A percentile compares a stretch with the other conserved stretches of the same genome.
Evolutionary conservation across 2,888 invertebrate species (phyloP).

Genomic region (Pegoplata infirma): DNA sequence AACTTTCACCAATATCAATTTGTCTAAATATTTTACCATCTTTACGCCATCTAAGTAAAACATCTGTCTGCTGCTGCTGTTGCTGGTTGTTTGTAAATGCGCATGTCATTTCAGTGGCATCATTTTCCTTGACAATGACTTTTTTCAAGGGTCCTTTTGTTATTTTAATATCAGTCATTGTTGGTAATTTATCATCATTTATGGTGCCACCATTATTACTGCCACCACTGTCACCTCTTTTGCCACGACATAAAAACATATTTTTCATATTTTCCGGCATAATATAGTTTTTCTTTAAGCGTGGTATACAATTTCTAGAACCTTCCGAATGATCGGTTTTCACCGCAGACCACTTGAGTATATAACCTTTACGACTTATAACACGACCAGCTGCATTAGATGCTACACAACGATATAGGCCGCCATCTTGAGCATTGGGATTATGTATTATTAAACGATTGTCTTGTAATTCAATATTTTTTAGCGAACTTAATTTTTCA

Average conservation of each 20-base stretch:
- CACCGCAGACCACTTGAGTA: conserved; percentile 66
- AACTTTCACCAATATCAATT: conserved; percentile 67
- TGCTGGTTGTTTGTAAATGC: conserved; percentile 78
- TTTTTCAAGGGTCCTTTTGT: conserved; percentile 64
- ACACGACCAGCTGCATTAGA: conserved; percentile 83
- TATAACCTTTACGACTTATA: conserved; percentile 75
- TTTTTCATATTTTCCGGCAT: conserved; percentile 69
- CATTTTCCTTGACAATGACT: conserved; percentile 82
- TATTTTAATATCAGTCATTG: conserved; percentile 66
- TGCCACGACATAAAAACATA: conserved; percentile 75
- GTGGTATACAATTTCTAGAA: conserved; percentile 71
- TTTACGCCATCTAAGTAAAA: conserved; percentile 82
- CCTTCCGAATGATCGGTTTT: conserved; percentile 51
- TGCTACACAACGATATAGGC: conserved; percentile 86
- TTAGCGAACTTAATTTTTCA: conserved; percentile 80
- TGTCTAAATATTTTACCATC: conserved; percentile 81
- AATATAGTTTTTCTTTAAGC: conserved; percentile 71
- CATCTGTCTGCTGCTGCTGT: conserved; percentile 24
- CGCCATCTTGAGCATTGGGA: conserved; percentile 80
- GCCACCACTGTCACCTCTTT: conserved; percentile 71
- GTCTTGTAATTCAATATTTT: conserved; percentile 80
- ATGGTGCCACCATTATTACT: too few relatives aligned
- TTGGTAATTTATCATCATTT: conserved; percentile 55
- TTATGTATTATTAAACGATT: conserved; percentile 74
- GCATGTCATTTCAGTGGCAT: conserved; percentile 83